Evolutionary conservation across 2,113 vertebrate species (phyloP).

Genomic region (Calypte anna): DNA sequence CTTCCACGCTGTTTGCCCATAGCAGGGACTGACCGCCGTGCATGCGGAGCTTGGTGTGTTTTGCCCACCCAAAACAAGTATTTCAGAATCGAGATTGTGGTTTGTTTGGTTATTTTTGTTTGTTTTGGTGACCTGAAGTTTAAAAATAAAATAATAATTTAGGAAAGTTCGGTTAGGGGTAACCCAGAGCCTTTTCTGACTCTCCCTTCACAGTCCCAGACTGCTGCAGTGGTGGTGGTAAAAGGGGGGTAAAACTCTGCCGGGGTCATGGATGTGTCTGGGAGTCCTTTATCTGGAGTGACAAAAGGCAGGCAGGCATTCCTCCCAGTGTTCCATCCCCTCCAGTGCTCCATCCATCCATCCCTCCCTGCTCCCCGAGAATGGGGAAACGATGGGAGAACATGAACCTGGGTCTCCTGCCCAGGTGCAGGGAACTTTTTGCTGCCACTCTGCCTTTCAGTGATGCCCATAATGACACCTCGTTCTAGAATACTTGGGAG

Average conservation of each 20-base stretch:
- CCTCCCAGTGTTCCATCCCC: too few species aligned
- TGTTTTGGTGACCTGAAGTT: too few species aligned
- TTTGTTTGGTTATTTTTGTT: too few species aligned
- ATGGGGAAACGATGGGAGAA: background rate
- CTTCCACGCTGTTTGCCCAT: accelerated
- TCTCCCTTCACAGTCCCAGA: background rate
- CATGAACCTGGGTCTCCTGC: background rate
- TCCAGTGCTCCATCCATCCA: too few species aligned
- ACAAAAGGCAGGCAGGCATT: too few species aligned
- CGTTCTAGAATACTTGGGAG: constrained; percentile 45
- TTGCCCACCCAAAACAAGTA: too few species aligned
- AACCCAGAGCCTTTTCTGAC: background rate
- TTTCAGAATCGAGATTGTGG: background rate
- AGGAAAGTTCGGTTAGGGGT: background rate
- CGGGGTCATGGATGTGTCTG: background rate
- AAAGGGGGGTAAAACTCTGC: background rate
- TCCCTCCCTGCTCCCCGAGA: accelerated
- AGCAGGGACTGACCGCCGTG: accelerated
- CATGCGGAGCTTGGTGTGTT: background rate
- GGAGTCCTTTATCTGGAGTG: background rate
- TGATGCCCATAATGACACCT: background rate
- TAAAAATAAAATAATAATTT: too few species aligned
- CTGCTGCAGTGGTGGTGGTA: background rate
- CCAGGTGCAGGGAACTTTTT: background rate
- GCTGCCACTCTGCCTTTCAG: background rate